Evolutionary conservation across 2,113 vertebrate species (phyloP).

Genomic region (Oxyruncus cristatus): DNA sequence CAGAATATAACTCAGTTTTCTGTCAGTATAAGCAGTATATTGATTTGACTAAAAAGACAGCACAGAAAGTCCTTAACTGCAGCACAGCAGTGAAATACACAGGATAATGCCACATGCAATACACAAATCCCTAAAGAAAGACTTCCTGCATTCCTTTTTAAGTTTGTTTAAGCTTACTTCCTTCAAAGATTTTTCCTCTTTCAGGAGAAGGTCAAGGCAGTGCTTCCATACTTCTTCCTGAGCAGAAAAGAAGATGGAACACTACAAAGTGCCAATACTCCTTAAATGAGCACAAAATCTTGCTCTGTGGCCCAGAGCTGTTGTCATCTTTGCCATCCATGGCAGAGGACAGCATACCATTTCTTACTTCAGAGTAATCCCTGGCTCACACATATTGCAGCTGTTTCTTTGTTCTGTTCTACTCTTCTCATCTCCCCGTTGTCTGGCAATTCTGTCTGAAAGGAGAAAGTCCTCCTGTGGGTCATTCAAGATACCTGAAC

Average conservation of each 20-base stretch:
- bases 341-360: background rate
- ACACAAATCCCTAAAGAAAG: conserved; percentile 3
- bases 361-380: background rate
- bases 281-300: background rate
- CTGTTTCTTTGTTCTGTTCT: background rate
- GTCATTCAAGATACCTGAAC: background rate
- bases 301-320: background rate
- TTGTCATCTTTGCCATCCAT: background rate
- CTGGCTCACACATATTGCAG: background rate
- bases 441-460: background rate
- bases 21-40: background rate
- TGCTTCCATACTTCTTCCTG: background rate
- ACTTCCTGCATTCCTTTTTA: conserved; percentile 6
- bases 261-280: background rate
- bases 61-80: background rate
- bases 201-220: background rate
- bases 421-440: background rate
- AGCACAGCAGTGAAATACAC: background rate
- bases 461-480: background rate
- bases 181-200: conserved; percentile 1
- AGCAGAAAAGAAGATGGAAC: background rate
- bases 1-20: background rate
- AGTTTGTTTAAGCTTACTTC: conserved; percentile 30
- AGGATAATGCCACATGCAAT: background rate
- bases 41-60: background rate